Conservation (phyloP, 1,140 invertebrate genomes). For the Zaprionus capensis region DNA sequence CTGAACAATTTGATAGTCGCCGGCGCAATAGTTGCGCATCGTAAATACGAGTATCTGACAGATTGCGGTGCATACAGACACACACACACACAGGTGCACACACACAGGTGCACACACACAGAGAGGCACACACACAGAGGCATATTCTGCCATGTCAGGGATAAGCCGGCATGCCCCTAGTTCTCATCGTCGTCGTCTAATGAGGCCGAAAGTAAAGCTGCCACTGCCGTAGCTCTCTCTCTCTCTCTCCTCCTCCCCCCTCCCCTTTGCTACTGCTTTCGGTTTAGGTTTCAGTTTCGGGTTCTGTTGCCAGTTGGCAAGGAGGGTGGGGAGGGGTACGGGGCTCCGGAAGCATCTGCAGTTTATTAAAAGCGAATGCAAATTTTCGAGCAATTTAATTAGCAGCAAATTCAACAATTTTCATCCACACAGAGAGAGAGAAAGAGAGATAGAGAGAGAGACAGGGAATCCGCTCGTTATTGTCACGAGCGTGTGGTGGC, state of each 20-base stretch:
- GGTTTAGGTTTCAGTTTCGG: constrained; percentile 3
- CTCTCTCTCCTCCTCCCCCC: not conserved
- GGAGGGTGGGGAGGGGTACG: not conserved
- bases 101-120: not conserved
- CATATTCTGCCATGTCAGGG: constrained; percentile 44
- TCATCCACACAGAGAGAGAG: constrained; percentile 52
- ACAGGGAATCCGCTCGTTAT: constrained; percentile 34
- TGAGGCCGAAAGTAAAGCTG: constrained; percentile 21
- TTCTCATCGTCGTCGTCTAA: constrained; percentile 17
- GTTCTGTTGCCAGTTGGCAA: not conserved
- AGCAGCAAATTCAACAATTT: constrained; percentile 81
- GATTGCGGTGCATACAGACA: constrained; percentile 25
- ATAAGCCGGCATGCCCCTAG: constrained; percentile 18
- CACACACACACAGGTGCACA: not conserved
- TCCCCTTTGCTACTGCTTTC: not conserved
- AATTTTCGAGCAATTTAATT: constrained; percentile 76
- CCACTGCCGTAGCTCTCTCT: not conserved
- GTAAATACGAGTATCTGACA: constrained; percentile 41
- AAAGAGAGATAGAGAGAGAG: not conserved
- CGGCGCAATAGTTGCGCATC: constrained; percentile 27
- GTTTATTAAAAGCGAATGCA: constrained; percentile 77
- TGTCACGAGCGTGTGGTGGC: constrained; percentile 27
- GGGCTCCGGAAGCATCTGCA: constrained; percentile 23
- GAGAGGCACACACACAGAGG: not conserved
- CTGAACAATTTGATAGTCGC: constrained; percentile 32